These are phyloP conservation scores for Xestoiulus laeticollis DNA, from an alignment of 2,888 invertebrate genomes.

Conservation along the genomic window DNA sequence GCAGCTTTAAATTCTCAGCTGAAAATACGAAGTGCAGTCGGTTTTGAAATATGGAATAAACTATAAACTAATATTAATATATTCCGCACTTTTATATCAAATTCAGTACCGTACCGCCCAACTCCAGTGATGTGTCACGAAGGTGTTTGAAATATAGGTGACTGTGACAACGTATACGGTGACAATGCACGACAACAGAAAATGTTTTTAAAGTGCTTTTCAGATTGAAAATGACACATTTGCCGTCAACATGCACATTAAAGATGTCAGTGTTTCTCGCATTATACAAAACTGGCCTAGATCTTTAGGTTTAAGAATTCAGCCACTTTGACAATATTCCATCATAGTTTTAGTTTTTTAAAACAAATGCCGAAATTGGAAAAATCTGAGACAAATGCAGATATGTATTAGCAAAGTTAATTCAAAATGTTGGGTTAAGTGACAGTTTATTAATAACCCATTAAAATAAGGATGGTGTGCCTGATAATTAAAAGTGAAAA, in stretches of 20 bases:
- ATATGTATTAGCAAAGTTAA: not conserved
- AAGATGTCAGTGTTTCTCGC: not conserved
- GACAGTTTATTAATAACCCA: too few species aligned
- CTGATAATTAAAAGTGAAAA: too few species aligned
- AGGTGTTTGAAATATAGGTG: not conserved
- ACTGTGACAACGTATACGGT: not conserved
- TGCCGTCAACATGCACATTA: constrained; percentile 12
- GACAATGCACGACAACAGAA: not conserved
- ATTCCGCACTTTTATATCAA: not conserved
- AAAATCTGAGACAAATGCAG: not conserved
- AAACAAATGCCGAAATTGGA: too few species aligned
- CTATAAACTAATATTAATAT: not conserved
- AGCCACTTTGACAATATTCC: not conserved
- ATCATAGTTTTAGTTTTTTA: not conserved
- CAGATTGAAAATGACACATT: constrained; percentile 12
- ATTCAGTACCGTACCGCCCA: not conserved
- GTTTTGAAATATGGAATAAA: too few species aligned
- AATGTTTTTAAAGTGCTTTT: constrained; percentile 11
- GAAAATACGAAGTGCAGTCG: too few species aligned
- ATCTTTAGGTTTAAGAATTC: not conserved
- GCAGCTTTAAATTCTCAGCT: not conserved
- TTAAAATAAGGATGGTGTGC: too few species aligned
- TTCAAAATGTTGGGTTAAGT: not conserved
- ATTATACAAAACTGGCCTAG: not conserved
- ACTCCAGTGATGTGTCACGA: not conserved